These are phyloP conservation scores for Saimiri boliviensis DNA, from an alignment of 2,113 vertebrate genomes.

Conservation along the genomic window DNA sequence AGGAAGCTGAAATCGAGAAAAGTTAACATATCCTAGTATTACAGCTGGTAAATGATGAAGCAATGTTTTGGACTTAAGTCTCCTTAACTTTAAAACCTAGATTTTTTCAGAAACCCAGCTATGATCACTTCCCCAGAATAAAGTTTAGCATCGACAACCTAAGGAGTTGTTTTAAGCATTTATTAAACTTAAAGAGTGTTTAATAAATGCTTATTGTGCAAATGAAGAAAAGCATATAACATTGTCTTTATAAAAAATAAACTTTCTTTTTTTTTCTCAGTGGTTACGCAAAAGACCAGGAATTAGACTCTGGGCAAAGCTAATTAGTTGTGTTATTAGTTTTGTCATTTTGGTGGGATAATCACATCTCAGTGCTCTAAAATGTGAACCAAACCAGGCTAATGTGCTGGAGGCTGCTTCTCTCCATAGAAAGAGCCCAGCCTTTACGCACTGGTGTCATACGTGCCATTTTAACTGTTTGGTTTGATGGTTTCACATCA, in stretches of 20 bases:
- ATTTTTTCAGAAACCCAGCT: background rate
- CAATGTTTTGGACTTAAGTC: background rate
- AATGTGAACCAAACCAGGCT: background rate
- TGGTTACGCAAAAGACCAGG: background rate
- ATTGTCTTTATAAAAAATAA: background rate
- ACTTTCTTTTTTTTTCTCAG: background rate
- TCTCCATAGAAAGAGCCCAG: background rate
- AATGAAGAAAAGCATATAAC: background rate
- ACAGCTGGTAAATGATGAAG: background rate
- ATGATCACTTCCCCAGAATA: background rate
- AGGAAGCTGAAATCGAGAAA: background rate
- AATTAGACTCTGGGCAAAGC: background rate
- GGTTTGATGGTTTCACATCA: slow-evolving; percentile 74
- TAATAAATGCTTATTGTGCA: background rate
- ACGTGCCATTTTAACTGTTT: slow-evolving; percentile 77
- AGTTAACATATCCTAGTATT: background rate
- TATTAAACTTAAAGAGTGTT: background rate
- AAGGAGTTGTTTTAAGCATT: background rate
- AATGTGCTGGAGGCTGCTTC: background rate
- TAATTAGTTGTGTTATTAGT: background rate
- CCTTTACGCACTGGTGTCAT: slow-evolving; percentile 54
- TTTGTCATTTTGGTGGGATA: background rate
- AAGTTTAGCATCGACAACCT: background rate
- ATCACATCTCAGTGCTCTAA: background rate
- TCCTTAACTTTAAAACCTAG: background rate